Evolutionary conservation across 2,888 invertebrate genomes (phyloP), one percentile per base, ranked within the genome.

Genomic region (Synanthedon tipuliformis): DNA sequence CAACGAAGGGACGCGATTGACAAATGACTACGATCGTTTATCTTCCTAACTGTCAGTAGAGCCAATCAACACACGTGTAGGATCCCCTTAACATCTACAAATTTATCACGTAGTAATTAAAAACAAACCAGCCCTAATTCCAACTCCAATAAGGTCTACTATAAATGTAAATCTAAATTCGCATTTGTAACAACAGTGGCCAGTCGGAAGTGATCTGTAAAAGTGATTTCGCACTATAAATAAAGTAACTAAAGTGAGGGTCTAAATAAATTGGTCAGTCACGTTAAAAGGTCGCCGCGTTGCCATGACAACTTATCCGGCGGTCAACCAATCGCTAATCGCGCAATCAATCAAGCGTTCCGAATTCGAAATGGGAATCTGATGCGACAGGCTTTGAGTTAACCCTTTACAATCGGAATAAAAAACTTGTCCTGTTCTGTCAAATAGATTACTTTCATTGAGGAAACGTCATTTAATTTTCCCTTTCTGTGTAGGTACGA

Each of bases 1-100:
- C 73, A 71, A 58, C 40, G 59, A 65, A 73, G 74, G 76, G 72
- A 71, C 73, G 61, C 60, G 69, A 78, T 79, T 81, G 85, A 85
- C 83, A 83, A 85, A 86, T 82, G 85, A 81, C 80, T 69, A 61
- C 65, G 74, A 78, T 80, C 81, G 70, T 86, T 78, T 78, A 84
- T 85, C 85, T 84, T 84, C 83, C 75, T 81, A 82, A 80, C 82
- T 84, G 85, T 85, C 85, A 84, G 68, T 73, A 59, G 61, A 78
- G 75, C 83, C 81, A 83, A 84, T 85, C 83, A 80, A 78, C 81
- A 76, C 78, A 79, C 78, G 78, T 79, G 78, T 73, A 74, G 67
- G 66, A 66, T 68, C 62, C 68, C 68, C 68, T 73, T 71, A 67
- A 63, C 64, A 63, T 63, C 57, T 57, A 53, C 54, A 48, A 16